phyloP scores from a whole-genome alignment of 2,888 invertebrate species.

The Saturnia japonica region DNA sequence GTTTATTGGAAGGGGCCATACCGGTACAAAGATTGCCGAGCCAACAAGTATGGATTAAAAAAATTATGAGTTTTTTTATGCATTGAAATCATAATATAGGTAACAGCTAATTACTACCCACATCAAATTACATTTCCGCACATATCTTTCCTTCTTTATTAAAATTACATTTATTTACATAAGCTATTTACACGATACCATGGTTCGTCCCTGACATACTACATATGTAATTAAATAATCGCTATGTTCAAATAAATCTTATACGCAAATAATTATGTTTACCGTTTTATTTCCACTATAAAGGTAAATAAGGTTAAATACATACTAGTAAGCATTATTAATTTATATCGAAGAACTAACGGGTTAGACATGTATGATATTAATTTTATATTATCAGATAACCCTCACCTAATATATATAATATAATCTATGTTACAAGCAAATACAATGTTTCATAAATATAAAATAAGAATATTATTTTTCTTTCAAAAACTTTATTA shows the following conservation, averaged over 20 bases:
- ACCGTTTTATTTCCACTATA: constrained; percentile 7
- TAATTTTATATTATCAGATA: neutral
- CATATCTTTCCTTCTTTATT: neutral
- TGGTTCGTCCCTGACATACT: constrained; percentile 13
- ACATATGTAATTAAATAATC: constrained; percentile 4
- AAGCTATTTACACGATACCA: constrained; percentile 14
- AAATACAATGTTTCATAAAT: too few species aligned
- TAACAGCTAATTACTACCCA: neutral
- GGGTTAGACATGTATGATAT: neutral
- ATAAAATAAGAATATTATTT: too few species aligned
- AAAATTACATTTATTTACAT: neutral
- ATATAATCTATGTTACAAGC: too few species aligned
- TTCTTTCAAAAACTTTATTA: too few species aligned
- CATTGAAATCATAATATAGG: neutral
- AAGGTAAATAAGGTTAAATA: neutral
- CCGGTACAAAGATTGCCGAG: too few species aligned
- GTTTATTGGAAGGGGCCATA: too few species aligned
- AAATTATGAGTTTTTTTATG: neutral
- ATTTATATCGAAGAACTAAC: neutral
- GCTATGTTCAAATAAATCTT: neutral
- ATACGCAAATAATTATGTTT: neutral
- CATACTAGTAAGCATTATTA: neutral
- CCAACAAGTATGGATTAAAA: too few species aligned
- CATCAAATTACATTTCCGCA: neutral
- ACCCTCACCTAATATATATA: neutral